Conservation (phyloP, 2,113 vertebrate genomes). For the Macquaria australasica region DNA sequence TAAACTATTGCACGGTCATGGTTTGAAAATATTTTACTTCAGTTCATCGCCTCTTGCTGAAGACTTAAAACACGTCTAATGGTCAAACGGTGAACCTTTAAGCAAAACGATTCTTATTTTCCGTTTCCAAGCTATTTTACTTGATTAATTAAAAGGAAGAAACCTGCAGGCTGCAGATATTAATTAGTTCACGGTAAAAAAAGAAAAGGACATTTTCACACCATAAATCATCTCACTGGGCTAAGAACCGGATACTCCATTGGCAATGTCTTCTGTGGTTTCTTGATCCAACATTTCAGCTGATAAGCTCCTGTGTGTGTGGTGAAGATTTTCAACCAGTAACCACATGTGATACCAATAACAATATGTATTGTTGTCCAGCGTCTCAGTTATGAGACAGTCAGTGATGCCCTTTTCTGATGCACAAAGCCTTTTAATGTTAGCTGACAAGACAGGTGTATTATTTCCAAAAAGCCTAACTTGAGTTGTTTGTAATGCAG, state of each 20-base stretch:
- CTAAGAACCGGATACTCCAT: neutral
- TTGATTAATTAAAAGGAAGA: constrained; percentile 46
- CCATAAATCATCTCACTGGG: constrained; percentile 29
- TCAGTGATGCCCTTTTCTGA: neutral
- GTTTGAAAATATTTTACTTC: constrained; percentile 1
- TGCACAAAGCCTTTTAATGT: constrained; percentile 25
- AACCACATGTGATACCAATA: neutral
- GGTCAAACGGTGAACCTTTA: constrained; percentile 30
- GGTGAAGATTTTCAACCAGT: constrained; percentile 5
- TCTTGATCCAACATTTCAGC: constrained; percentile 6
- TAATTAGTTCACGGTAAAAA: constrained; percentile 41
- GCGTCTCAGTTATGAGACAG: neutral
- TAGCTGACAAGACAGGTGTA: neutral
- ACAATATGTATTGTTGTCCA: constrained; percentile 20
- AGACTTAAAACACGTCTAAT: constrained; percentile 4
- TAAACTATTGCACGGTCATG: neutral
- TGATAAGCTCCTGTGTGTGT: constrained; percentile 12
- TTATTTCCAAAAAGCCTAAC: neutral
- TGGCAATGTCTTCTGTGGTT: neutral
- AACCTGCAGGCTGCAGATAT: constrained; percentile 44
- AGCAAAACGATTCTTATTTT: constrained; percentile 22
- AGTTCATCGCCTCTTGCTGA: neutral
- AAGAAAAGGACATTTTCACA: constrained; percentile 31
- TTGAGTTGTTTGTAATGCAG: constrained; percentile 9
- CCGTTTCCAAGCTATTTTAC: constrained; percentile 10